Conservation (phyloP, 2,113 vertebrate species). For the Proteles cristata region DNA sequence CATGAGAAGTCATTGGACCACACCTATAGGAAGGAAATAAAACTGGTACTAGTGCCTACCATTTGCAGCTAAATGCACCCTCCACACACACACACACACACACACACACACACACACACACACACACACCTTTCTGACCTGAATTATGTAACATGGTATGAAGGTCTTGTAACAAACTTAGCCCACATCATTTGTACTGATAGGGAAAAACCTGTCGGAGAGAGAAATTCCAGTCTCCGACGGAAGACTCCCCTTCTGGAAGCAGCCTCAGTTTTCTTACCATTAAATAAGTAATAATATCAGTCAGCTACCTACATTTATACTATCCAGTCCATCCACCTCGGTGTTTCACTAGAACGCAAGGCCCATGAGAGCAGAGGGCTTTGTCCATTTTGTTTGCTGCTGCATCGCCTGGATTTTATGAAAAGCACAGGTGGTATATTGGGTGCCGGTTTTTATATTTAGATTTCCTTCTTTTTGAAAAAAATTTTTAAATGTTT, state of each 20-base stretch:
- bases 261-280: background rate
- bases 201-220: too few species aligned
- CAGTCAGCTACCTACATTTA: background rate
- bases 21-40: conserved; percentile 4
- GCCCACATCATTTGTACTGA: background rate
- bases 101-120: background rate
- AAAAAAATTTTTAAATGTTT: too few species aligned
- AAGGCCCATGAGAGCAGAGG: background rate
- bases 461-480: background rate
- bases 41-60: background rate
- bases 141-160: background rate
- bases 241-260: background rate
- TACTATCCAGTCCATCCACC: background rate
- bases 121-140: background rate
- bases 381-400: conserved; percentile 15
- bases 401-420: background rate
- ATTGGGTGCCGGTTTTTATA: background rate
- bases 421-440: background rate
- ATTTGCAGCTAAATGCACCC: background rate
- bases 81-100: too few species aligned
- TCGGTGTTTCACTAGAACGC: background rate
- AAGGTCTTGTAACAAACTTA: background rate
- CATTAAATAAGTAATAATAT: background rate
- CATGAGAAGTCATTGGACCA: background rate
- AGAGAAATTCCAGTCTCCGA: too few species aligned